A percentile compares a stretch with the other conserved stretches of the same genome.
Conservation (phyloP, 2,113 vertebrate genomes). For the Sphaerodactylus townsendi region DNA sequence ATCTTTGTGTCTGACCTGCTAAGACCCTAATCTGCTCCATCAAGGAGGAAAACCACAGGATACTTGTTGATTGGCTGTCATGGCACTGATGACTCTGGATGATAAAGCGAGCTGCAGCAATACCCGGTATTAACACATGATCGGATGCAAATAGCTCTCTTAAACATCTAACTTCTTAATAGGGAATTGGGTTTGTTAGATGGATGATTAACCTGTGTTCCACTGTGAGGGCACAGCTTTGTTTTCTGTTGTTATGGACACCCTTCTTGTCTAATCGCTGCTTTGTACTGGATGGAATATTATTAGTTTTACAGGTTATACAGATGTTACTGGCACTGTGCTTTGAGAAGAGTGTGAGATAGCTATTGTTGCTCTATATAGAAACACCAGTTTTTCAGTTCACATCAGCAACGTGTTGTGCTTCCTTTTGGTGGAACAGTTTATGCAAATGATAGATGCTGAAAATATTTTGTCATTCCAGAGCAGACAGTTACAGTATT, state of each 20-base stretch:
- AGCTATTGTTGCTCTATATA: neutral
- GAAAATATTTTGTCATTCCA: neutral
- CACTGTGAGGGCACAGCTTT: neutral
- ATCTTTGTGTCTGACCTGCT: neutral
- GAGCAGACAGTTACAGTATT: too few relatives aligned
- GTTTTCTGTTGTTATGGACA: neutral
- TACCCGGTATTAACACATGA: neutral
- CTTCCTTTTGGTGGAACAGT: neutral
- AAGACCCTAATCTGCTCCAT: neutral
- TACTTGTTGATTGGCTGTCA: neutral
- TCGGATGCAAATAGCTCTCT: neutral
- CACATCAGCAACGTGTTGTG: neutral
- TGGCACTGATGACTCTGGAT: neutral
- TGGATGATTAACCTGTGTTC: neutral
- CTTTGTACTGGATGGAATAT: neutral
- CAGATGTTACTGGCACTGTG: neutral
- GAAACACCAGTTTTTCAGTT: too few relatives aligned
- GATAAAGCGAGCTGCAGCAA: neutral
- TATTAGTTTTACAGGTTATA: neutral
- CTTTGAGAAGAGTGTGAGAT: neutral
- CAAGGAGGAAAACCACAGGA: neutral
- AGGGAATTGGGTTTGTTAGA: neutral
- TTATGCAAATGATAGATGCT: neutral
- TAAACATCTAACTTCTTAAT: neutral
- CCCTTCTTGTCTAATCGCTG: neutral